Evolutionary conservation across 2,888 invertebrate genomes (phyloP), one percentile per base, ranked within the genome.

Genomic region (Mellilla xanthometata): DNA sequence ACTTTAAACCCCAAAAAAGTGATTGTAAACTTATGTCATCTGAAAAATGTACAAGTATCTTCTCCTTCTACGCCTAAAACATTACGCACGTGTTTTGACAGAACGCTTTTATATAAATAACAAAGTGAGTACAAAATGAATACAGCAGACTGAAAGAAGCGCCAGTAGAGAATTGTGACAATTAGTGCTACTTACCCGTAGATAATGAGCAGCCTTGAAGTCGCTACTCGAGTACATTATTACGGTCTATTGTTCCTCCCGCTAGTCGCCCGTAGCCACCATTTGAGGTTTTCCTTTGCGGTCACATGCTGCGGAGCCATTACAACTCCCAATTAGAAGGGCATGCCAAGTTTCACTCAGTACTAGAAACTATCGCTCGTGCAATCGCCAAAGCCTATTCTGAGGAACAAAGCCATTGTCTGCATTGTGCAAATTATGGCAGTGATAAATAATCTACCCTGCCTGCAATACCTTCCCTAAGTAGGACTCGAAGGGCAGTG

Each of bases 251-350:
- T 79, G 77, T 81, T 77, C 65, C 54, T 56, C 61, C 56, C 32
- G n/a, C 19, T 8, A 3, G 39, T 58, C 50, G 56, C 6, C 24
- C 59, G 58, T 49, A 62, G 46, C 50, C 56, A 52, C 62, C 60
- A 67, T 69, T 77, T 77, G 76, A 43, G 75, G 80, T 64, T 71
- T 69, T 59, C 74, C 72, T 73, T 72, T 65, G 67, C 61, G 67
- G 68, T 57, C 68, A 67, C 74, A 75, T 62, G 62, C 66, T 69
- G 68, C 55, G 61, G 49, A 53, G 63, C 67, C 62, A 68, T 77
- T 76, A 71, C 62, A 62, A 58, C 61, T 68, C 63, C 73, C 65
- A 79, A 84, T 85, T 81, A 78, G 73, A 70, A 71, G 75, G 67
- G 66, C 58, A 45, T 26, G 49, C 59, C 60, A 58, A 60, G 57